A percentile compares a stretch with the other conserved stretches of the same genome.
Evolutionary conservation across 2,888 invertebrate genomes (phyloP).

Genomic region (Melieria picta): DNA sequence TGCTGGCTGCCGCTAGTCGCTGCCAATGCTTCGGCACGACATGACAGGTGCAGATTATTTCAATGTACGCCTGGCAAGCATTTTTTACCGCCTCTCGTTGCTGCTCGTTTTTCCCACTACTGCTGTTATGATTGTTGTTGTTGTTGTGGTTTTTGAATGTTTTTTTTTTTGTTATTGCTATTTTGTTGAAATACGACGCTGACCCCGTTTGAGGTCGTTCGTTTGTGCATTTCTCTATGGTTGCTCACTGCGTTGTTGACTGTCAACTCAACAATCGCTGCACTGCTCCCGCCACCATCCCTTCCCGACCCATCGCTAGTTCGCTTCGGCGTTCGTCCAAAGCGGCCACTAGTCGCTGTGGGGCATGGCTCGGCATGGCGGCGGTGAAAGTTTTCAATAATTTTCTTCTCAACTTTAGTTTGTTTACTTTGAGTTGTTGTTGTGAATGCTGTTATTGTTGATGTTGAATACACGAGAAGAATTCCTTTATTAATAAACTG

Average conservation of each 20-base stretch:
- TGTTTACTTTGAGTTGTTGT: not conserved
- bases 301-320: no score
- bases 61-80: slow-evolving; percentile 33
- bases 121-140: not conserved
- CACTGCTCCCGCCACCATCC: no score
- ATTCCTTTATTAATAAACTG: no score
- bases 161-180: not conserved
- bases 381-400: not conserved
- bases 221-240: slow-evolving; percentile 31
- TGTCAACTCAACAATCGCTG: no score
- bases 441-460: not conserved
- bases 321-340: no score
- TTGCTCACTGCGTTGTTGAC: not conserved
- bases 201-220: slow-evolving; percentile 62
- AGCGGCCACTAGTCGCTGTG: no score
- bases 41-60: slow-evolving; percentile 13
- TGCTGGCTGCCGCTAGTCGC: slow-evolving; percentile 3
- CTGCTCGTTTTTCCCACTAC: no score
- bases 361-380: not conserved
- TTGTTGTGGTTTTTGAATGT: slow-evolving; percentile 1
- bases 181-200: slow-evolving; percentile 33
- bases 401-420: not conserved
- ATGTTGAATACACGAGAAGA: no score
- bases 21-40: not conserved
- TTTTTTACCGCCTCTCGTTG: not conserved